Base-by-base conservation (phyloP, 2,888 invertebrate species). In the Erynnis tages region DNA sequence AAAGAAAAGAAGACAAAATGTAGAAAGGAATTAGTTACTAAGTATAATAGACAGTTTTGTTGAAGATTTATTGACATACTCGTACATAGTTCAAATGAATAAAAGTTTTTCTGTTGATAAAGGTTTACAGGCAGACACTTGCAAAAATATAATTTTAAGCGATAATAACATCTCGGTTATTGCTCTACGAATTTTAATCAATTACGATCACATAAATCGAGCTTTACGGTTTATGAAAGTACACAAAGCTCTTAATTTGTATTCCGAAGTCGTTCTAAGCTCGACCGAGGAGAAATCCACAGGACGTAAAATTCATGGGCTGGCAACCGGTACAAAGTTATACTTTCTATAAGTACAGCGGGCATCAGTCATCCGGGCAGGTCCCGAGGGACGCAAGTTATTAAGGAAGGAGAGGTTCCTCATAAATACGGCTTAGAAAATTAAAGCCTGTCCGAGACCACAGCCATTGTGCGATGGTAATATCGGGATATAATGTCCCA, bases 371-470 rank as follows among this genome's bases (percentile, higher is more conserved):
- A 55, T 43, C 50, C 35, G 27, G 47, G 52, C 46, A 27, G 30
- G 43, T 54, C 50, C 40, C 45, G 47, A 54, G 53, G 54, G 54
- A 49, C 55, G 55, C 55, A 55, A 63, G 54, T 62, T 60, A 61
- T 61, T 60, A 60, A 56, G 54, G 41, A 60, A 55, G 54, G 47
- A 46, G 54, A 56, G 55, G 55, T 48, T 54, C 46, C 59, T 59
- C 61, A 62, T 62, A 63, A 65, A 65, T 61, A 62, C 52, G 58
- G 61, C 61, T 62, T 61, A 63, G 54, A 61, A 59, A 59, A 59
- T 60, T 61, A 59, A 61, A 62, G 57, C 53, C 49, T 52, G 55
- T 53, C 53, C 49, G 37, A 52, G 45, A 45, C 41, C 37, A 29
- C 49, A 29, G 45, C 52, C 57, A 58, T 61, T 60, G 61, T 60